These are phyloP conservation scores for Haliclystus octoradiatus DNA, from an alignment of 30 jellyfish, hydroid and myxozoan genomes.

Conservation along the genomic window DNA sequence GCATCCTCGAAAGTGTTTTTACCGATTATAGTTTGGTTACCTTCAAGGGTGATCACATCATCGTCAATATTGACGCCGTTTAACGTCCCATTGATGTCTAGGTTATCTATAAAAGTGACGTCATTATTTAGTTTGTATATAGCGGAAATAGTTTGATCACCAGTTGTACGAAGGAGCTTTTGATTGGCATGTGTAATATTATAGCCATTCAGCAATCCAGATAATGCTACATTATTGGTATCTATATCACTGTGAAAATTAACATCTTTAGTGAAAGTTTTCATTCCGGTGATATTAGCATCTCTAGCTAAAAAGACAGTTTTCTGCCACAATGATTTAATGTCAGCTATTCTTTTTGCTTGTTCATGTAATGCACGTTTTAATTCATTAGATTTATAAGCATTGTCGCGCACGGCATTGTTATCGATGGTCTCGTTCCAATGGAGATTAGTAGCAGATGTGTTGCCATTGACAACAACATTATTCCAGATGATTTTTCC, in stretches of 20 bases:
- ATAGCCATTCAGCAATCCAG: conserved; percentile 53
- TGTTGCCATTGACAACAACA: background rate
- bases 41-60: conserved; percentile 40
- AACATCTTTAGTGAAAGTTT: conserved; percentile 4
- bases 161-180: conserved; percentile 33
- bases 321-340: background rate
- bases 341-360: background rate
- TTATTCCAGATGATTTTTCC: background rate
- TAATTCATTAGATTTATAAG: background rate
- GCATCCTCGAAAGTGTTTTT: conserved; percentile 29
- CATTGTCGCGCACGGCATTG: background rate
- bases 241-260: conserved; percentile 13
- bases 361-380: background rate
- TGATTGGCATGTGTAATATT: conserved; percentile 28
- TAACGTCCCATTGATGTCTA: background rate
- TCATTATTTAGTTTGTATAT: conserved; percentile 9
- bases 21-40: conserved; percentile 52
- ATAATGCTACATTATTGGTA: conserved; percentile 19
- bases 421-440: background rate
- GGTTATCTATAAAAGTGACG: conserved; percentile 13
- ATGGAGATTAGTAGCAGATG: background rate
- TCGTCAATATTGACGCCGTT: conserved; percentile 52
- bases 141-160: conserved; percentile 38
- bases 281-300: conserved; percentile 25
- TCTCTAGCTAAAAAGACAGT: conserved; percentile 20